These are phyloP conservation scores for Bovichtus diacanthus DNA, from an alignment of 2,797 vertebrate species.

Conservation along the genomic window DNA sequence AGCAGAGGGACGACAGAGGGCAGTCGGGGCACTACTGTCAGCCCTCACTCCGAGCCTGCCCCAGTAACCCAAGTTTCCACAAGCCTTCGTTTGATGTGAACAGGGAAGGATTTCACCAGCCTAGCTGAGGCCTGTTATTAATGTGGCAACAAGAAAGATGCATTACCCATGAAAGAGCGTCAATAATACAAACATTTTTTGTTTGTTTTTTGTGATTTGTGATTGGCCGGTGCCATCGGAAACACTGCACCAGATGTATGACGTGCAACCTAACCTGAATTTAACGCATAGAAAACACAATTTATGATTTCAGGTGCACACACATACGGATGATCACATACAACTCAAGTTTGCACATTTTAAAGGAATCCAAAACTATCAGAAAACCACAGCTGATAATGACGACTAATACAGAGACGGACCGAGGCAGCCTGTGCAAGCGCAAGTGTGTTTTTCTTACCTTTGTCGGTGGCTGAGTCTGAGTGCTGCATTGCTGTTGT, in stretches of 20 bases:
- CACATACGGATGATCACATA: not conserved
- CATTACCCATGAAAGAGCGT: slow-evolving; percentile 35
- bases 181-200: too few relatives aligned
- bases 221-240: slow-evolving; percentile 29
- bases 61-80: slow-evolving; percentile 51
- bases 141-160: slow-evolving; percentile 46
- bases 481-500: slow-evolving; percentile 82
- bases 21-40: slow-evolving; percentile 39
- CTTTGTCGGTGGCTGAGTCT: slow-evolving; percentile 86
- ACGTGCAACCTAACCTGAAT: slow-evolving; percentile 16
- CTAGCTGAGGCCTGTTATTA: slow-evolving; percentile 65
- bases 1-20: slow-evolving; percentile 43
- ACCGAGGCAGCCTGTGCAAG: slow-evolving; percentile 2
- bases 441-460: slow-evolving; percentile 79
- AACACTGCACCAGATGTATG: slow-evolving; percentile 43
- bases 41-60: slow-evolving; percentile 66
- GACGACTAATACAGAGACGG: slow-evolving; percentile 25
- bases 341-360: slow-evolving; percentile 10
- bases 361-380: not conserved
- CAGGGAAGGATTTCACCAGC: slow-evolving; percentile 62
- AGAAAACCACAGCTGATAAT: slow-evolving; percentile 28
- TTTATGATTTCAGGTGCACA: slow-evolving; percentile 29
- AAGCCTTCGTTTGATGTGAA: slow-evolving; percentile 64
- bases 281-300: slow-evolving; percentile 20
- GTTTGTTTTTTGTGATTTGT: too few relatives aligned